Conservation (phyloP, 23 tunicate genomes). For the Styela clava region DNA sequence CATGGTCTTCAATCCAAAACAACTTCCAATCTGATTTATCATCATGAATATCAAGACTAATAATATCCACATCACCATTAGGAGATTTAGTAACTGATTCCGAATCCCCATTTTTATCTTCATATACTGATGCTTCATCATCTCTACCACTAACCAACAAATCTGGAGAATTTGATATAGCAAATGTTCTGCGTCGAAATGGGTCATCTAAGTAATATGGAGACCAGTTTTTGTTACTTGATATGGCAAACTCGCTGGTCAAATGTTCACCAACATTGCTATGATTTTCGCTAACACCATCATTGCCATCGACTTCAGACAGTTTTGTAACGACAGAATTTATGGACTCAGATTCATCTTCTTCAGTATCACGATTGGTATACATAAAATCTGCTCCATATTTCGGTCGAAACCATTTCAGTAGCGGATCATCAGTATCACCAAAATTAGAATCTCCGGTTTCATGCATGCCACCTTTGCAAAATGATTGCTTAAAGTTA, state of each 20-base stretch:
- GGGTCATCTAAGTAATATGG: background rate
- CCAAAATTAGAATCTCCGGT: background rate
- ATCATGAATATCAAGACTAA: too few relatives aligned
- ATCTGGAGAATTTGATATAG: too few relatives aligned
- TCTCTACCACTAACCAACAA: too few relatives aligned
- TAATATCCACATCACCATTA: background rate
- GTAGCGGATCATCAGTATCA: conserved; percentile 1
- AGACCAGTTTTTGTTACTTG: too few relatives aligned
- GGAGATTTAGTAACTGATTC: background rate
- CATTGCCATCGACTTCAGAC: too few relatives aligned
- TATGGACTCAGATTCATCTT: background rate
- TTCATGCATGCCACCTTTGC: conserved; percentile 11
- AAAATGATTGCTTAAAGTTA: background rate
- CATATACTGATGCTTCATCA: too few relatives aligned
- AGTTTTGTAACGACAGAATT: too few relatives aligned
- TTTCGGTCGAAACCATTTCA: conserved; percentile 3
- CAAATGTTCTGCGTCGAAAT: background rate
- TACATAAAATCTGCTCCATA: background rate
- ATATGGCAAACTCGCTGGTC: too few relatives aligned
- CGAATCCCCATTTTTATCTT: background rate
- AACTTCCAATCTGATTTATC: too few relatives aligned
- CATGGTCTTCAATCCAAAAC: background rate
- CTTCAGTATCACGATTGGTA: background rate
- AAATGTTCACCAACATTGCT: too few relatives aligned
- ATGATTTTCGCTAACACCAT: too few relatives aligned